These are phyloP conservation scores for Dendrocincla fuliginosa DNA, from an alignment of 2,797 vertebrate genomes.

Conservation along the genomic window DNA sequence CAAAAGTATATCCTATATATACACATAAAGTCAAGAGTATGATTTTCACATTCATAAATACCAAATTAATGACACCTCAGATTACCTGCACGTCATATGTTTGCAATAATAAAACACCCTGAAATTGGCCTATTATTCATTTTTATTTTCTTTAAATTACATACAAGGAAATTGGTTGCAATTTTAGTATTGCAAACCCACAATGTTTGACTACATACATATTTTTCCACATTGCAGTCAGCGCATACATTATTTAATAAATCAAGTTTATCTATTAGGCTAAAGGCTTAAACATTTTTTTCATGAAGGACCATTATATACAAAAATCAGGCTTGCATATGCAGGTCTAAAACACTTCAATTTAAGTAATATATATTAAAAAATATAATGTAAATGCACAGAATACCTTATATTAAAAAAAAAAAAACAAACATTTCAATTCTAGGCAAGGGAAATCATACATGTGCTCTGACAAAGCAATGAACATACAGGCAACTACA, in stretches of 20 bases:
- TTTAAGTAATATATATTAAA: not conserved
- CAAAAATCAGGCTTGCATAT: constrained; percentile 6
- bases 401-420: not conserved
- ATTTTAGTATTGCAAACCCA: constrained; percentile 54
- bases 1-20: not conserved
- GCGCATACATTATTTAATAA: constrained; percentile 25
- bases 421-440: not conserved
- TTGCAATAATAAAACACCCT: constrained; percentile 37
- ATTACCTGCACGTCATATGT: constrained; percentile 10
- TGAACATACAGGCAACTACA: not conserved
- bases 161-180: constrained; percentile 42
- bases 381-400: not conserved
- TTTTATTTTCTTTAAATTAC: constrained; percentile 61
- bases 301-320: constrained; percentile 45
- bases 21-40: not conserved
- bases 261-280: constrained; percentile 52
- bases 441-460: not conserved
- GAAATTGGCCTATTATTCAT: constrained; percentile 36
- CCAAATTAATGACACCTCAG: constrained; percentile 31
- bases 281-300: constrained; percentile 63
- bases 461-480: not conserved
- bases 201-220: not conserved
- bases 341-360: not conserved
- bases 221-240: constrained; percentile 45
- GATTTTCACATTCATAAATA: constrained; percentile 30